Evolutionary conservation across 2,888 invertebrate species (phyloP).

Genomic region (Reticulitermes lucifugus): DNA sequence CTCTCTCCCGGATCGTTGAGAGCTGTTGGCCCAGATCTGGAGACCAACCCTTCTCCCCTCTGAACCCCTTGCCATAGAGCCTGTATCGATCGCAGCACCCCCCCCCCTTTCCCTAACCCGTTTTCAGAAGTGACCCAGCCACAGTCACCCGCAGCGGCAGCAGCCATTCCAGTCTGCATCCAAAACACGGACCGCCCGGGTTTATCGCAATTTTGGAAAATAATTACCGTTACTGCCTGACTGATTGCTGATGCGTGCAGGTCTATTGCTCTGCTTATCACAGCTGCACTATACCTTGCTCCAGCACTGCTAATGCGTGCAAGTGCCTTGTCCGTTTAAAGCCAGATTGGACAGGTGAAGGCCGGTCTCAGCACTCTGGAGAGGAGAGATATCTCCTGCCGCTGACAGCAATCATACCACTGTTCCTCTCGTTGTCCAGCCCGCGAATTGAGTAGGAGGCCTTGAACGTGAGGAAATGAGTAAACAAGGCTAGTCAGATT

Average conservation of each 20-base stretch:
- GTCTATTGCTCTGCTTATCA: too few relatives aligned
- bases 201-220: neutral
- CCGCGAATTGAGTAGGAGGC: too few relatives aligned
- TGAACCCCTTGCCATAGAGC: neutral
- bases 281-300: too few relatives aligned
- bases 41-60: neutral
- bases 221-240: neutral
- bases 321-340: too few relatives aligned
- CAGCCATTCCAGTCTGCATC: neutral
- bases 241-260: neutral
- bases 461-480: too few relatives aligned
- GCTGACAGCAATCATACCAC: too few relatives aligned
- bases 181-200: neutral
- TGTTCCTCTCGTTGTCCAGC: too few relatives aligned
- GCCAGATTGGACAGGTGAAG: too few relatives aligned
- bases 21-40: slow-evolving; percentile 18
- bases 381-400: too few relatives aligned
- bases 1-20: slow-evolving; percentile 11
- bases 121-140: slow-evolving; percentile 25
- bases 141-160: neutral
- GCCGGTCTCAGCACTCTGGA: too few relatives aligned
- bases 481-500: too few relatives aligned
- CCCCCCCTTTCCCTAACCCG: neutral
- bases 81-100: neutral
- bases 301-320: too few relatives aligned